A percentile compares a stretch with the other conserved stretches of the same genome.
These are phyloP conservation scores for Tinamus guttatus DNA, from an alignment of 2,113 vertebrate species.

Conservation along the genomic window DNA sequence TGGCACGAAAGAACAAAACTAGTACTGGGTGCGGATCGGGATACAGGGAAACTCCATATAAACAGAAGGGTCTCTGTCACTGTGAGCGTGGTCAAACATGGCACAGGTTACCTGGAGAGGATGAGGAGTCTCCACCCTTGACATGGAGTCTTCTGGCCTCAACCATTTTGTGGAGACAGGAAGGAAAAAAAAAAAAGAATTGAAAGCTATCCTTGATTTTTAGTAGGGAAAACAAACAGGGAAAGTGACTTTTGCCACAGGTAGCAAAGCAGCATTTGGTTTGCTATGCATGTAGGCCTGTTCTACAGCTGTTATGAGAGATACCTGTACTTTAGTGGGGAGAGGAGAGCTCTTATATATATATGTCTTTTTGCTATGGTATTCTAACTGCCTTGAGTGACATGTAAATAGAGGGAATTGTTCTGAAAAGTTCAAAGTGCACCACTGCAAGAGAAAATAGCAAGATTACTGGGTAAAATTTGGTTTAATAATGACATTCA, in stretches of 20 bases:
- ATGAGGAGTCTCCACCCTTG: neutral
- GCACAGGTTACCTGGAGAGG: neutral
- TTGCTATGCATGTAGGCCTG: neutral
- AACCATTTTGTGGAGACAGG: neutral
- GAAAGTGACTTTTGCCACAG: neutral
- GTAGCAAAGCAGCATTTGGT: neutral
- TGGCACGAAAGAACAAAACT: neutral
- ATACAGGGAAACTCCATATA: neutral
- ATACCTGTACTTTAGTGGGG: neutral
- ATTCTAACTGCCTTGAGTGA: neutral
- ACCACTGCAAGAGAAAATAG: neutral
- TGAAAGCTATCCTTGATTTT: neutral
- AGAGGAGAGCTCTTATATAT: neutral
- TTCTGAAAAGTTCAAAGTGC: neutral
- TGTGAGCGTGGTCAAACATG: neutral
- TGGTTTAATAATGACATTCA: neutral
- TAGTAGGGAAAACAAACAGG: neutral
- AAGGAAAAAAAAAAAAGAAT: neutral
- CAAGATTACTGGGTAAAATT: conserved; percentile 1
- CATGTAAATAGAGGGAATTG: neutral
- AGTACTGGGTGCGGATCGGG: neutral
- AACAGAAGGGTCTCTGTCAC: neutral
- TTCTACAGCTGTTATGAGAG: neutral
- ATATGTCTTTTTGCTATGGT: neutral
- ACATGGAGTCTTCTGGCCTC: neutral